Evolutionary conservation across 2,113 vertebrate species (phyloP), one percentile per base, ranked within the genome.

Genomic region (Corydoras maculifer): DNA sequence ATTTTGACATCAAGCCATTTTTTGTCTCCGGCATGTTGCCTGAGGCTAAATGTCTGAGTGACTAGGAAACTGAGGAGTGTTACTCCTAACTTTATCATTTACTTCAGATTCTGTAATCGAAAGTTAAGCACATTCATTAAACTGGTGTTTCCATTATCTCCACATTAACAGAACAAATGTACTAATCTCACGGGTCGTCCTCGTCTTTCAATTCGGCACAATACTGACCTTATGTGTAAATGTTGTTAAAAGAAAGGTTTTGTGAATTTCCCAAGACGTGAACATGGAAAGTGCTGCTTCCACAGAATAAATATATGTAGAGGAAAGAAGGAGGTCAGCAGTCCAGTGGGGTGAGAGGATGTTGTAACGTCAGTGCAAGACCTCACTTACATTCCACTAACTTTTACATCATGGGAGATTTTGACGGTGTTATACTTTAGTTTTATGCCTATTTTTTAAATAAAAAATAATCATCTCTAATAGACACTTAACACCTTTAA

Each of bases 321-420:
- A 75, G 70, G 25, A 66, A 81, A 82, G 65, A 72, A 60, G 83
- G 78, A 81, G 84, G 83, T 87, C 77, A 83, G 78, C 75, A 49
- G 48, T 74, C 69, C 48, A 60, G 13, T 69, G 54, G 31, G 74
- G 11, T 43, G 71, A 74, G 62, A 63, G 65, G 49, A 64, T 65
- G 9, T 54, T 58, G n/a, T 59, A 68, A 58, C 59, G 60, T 72
- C 53, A 43, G 70, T 79, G 63, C 55, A 67, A 75, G 73, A 64
- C 78, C 78, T 81, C 72, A 57, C 60, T 81, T 82, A 82, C 18
- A 25, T 25, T 25, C 18, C 1, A 25, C 18, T 25, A 1, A 25
- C 18, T 81, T 69, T 62, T 70, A 82, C 68, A 70, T 0, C 11
- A 57, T 58, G 77, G 76, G 65, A 30, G 58, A 31, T 74, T 78